Percentiles rank a stretch among this genome's conserved stretches.
These are phyloP conservation scores for Scomberomorus guttatus DNA, from an alignment of 2,797 vertebrate genomes.

Conservation along the genomic window DNA sequence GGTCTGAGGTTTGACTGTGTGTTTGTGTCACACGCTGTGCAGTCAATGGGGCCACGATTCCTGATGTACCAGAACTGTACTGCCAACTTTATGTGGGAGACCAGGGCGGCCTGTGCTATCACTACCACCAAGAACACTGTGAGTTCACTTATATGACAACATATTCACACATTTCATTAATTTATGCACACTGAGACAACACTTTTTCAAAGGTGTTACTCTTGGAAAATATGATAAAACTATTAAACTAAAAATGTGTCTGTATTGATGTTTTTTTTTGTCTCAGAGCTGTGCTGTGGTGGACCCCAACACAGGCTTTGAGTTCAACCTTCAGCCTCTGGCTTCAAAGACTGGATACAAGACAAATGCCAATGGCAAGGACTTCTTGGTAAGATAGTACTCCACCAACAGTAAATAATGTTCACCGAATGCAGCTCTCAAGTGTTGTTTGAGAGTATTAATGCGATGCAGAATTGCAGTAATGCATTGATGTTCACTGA, in stretches of 20 bases:
- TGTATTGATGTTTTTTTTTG: background rate
- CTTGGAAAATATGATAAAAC: background rate
- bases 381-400: conserved; percentile 85
- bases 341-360: conserved; percentile 83
- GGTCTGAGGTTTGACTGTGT: background rate
- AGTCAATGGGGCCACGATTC: conserved; percentile 90
- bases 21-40: conserved; percentile 30
- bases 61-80: conserved; percentile 90
- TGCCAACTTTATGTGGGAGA: conserved; percentile 92
- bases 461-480: background rate
- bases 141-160: conserved; percentile 24
- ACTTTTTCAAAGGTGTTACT: background rate
- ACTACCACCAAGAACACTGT: conserved; percentile 86
- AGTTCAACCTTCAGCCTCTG: conserved; percentile 90
- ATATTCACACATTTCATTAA: background rate
- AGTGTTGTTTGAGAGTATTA: background rate
- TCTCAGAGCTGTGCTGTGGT: conserved; percentile 89
- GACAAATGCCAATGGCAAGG: conserved; percentile 83
- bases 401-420: background rate
- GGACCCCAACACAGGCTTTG: conserved; percentile 92
- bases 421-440: background rate
- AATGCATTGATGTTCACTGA: background rate
- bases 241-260: background rate
- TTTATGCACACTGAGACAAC: background rate
- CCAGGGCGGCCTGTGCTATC: conserved; percentile 93